Base-by-base conservation (phyloP, 2,888 invertebrate species). In the Drosophila putrida region DNA sequence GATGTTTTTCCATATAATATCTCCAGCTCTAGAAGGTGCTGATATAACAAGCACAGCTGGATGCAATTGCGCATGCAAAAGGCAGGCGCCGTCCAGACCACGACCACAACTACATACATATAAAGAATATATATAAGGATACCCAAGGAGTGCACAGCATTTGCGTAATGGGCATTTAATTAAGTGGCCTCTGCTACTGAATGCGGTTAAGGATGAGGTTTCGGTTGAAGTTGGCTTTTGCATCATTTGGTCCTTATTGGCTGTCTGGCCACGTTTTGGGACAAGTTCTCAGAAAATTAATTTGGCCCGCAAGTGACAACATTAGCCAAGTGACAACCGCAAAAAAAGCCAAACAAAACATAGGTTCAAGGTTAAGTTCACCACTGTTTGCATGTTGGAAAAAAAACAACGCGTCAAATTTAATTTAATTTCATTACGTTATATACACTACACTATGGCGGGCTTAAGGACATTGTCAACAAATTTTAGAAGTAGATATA, bases 151-250 rank as follows among this genome's bases (percentile, higher is more conserved):
- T 39, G 59, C 15, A 20, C 47, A 20, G 46, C 50, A 59, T 55
- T 55, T 59, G 46, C 57, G 59, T 76, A 76, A 71, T 51, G 54
- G 28, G 25, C 54, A 50, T 54, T 71, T 64, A 63, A 75, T 76
- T 75, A 67, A 76, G 54, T 71, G 66, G 28, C n/a, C 64, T 61
- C 49, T 28, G 3, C 11, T 1, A 9, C 35, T 5, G 25, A 13
- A 20, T 54, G 41, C 15, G 28, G n/a, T 41, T 5, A 51, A 43
- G n/a, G 27, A 13, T 13, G 36, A 6, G n/a, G 36, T 10, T 39
- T 15, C 4, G 8, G 11, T 11, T 9, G 49, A 4, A 49, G n/a
- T 20, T 11, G 13, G 13, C 33, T 39, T 15, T 25, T 25, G n/a
- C 20, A 49, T 53, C 41, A 59, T 31, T 9, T 31, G 9, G 8